A percentile compares a stretch with the other conserved stretches of the same genome.
phyloP scores from a whole-genome alignment of 2,113 vertebrate species.

The Danio rerio region DNA sequence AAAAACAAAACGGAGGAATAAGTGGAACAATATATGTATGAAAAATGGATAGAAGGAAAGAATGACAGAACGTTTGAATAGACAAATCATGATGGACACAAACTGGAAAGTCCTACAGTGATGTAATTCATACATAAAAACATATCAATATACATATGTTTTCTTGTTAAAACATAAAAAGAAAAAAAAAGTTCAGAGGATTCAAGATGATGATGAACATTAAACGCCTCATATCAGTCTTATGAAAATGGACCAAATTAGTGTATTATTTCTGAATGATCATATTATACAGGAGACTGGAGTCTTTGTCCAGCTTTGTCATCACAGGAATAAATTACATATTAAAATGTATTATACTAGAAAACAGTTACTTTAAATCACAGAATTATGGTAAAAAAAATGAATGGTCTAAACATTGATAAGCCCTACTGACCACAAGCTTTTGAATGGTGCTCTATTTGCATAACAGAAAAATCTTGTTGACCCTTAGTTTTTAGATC shows the following conservation, averaged over 20 bases:
- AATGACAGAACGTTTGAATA: no score
- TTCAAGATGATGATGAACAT: no score
- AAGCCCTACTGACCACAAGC: not conserved
- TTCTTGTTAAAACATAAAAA: no score
- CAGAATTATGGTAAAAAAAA: not conserved
- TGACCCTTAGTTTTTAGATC: constrained; percentile 1
- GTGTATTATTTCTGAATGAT: not conserved
- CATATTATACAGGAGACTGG: not conserved
- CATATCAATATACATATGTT: no score
- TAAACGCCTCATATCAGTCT: no score
- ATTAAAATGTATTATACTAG: not conserved
- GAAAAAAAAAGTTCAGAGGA: no score
- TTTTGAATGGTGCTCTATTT: not conserved
- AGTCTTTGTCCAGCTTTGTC: not conserved
- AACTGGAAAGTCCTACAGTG: no score
- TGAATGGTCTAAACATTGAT: not conserved
- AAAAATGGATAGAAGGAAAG: not conserved
- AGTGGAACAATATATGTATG: not conserved
- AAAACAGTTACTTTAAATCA: not conserved
- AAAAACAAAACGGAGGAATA: no score
- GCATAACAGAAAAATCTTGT: not conserved
- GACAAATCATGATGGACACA: no score
- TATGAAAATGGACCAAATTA: not conserved
- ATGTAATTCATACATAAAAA: no score
- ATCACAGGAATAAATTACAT: not conserved